phyloP scores from a whole-genome alignment of 2,113 vertebrate species.

The Anolis carolinensis region DNA sequence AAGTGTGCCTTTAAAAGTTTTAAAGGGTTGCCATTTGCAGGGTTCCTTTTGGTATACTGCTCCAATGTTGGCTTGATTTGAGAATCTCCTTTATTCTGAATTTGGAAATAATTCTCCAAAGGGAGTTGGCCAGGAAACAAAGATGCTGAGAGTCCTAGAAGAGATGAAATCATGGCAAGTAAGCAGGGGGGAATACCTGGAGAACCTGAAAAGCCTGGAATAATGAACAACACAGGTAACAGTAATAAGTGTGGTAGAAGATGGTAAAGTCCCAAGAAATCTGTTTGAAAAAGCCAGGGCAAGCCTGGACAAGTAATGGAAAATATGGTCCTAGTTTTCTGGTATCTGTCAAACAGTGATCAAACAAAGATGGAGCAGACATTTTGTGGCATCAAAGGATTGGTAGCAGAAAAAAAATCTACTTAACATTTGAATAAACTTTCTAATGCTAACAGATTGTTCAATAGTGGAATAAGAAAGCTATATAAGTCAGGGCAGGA shows the following conservation, averaged over 20 bases:
- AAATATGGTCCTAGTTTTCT: not conserved
- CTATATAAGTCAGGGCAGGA: not conserved
- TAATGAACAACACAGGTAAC: not conserved
- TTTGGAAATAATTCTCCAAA: not conserved
- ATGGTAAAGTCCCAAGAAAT: not conserved
- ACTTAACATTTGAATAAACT: not conserved
- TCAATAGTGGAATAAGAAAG: not conserved
- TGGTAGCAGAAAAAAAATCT: not conserved
- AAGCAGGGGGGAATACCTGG: not conserved
- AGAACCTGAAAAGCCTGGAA: not conserved
- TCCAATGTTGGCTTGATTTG: not conserved
- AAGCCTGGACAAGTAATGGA: not conserved
- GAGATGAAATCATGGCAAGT: not conserved
- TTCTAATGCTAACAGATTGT: not conserved
- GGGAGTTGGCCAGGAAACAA: constrained; percentile 8
- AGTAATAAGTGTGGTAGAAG: not conserved
- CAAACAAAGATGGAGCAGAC: not conserved
- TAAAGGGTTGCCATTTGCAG: not conserved
- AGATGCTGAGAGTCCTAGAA: not conserved
- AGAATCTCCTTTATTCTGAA: not conserved
- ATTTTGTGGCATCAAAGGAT: not conserved
- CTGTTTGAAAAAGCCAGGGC: not conserved
- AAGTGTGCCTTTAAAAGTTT: not conserved
- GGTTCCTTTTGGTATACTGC: not conserved
- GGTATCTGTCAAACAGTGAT: not conserved